A percentile compares a stretch with the other conserved stretches of the same genome.
Evolutionary conservation across 37 sponge, comb jelly and placozoan species (phyloP).

Genomic region (Cliona cf. orientalis): DNA sequence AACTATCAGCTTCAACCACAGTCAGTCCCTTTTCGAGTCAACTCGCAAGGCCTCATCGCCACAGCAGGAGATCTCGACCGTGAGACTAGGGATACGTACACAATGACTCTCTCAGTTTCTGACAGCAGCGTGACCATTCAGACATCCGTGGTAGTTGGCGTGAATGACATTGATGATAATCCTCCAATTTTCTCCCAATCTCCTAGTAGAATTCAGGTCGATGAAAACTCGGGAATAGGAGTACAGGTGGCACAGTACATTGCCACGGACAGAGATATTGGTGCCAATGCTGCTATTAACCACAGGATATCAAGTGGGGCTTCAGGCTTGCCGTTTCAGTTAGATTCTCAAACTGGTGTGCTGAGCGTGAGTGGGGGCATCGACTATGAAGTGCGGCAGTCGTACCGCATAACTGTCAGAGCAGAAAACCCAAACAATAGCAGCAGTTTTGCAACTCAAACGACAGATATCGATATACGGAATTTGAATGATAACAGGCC

Average conservation of each 20-base stretch:
- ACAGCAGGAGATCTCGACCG: constrained; percentile 29
- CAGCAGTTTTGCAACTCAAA: neutral
- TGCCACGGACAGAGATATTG: constrained; percentile 66
- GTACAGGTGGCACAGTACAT: constrained; percentile 26
- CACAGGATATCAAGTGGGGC: constrained; percentile 20
- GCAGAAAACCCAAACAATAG: constrained; percentile 44
- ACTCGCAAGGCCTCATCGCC: constrained; percentile 22
- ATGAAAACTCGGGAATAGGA: constrained; percentile 22
- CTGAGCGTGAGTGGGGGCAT: constrained; percentile 20
- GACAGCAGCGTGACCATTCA: constrained; percentile 26
- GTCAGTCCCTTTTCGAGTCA: constrained; percentile 15
- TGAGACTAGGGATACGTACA: constrained; percentile 7
- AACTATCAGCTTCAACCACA: constrained; percentile 18
- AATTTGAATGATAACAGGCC: constrained; percentile 77
- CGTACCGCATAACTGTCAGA: constrained; percentile 22
- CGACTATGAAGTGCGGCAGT: constrained; percentile 22
- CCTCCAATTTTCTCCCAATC: constrained; percentile 45
- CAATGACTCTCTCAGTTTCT: constrained; percentile 16
- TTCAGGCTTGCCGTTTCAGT: neutral
- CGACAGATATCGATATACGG: neutral
- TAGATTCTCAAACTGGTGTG: constrained; percentile 11
- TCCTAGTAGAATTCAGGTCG: neutral
- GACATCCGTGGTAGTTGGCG: constrained; percentile 24
- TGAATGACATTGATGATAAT: constrained; percentile 73
- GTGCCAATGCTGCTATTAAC: constrained; percentile 62